Conservation (phyloP, 2,888 invertebrate genomes). For the Mallateleia sp. region DNA sequence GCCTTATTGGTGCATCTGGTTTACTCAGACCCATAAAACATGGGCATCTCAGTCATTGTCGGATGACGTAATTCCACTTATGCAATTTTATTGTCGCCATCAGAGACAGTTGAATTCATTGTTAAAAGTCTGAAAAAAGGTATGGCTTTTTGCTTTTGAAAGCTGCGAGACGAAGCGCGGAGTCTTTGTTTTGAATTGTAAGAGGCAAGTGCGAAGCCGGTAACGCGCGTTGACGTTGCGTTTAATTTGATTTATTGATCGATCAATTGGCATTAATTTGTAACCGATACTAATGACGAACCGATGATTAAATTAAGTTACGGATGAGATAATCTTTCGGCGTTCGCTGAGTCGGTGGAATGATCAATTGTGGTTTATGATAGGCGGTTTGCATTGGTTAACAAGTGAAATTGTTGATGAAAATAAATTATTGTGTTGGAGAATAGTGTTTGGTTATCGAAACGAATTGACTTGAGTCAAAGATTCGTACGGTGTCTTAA, state of each 20-base stretch:
- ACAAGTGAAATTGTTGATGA: background rate
- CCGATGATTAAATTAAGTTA: constrained; percentile 10
- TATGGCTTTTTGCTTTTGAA: too few relatives aligned
- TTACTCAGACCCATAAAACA: constrained; percentile 74
- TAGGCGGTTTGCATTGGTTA: background rate
- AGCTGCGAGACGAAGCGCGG: too few relatives aligned
- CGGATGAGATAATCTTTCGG: background rate
- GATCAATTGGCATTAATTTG: constrained; percentile 15
- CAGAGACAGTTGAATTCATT: constrained; percentile 19
- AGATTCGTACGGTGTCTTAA: background rate
- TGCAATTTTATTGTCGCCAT: constrained; percentile 60
- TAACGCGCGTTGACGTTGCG: constrained; percentile 19
- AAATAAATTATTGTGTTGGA: background rate
- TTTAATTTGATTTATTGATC: constrained; percentile 36
- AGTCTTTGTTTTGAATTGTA: background rate
- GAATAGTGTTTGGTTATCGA: background rate
- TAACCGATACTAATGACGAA: background rate
- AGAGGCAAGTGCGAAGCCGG: background rate
- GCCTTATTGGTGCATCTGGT: constrained; percentile 75
- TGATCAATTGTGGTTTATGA: background rate
- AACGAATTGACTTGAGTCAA: background rate
- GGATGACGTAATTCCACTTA: constrained; percentile 63
- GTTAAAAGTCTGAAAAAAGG: too few relatives aligned
- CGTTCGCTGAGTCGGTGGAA: constrained; percentile 2
- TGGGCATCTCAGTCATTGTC: constrained; percentile 75